phyloP scores from a whole-genome alignment of 2,888 invertebrate species.

The Cheilosia scutellata region DNA sequence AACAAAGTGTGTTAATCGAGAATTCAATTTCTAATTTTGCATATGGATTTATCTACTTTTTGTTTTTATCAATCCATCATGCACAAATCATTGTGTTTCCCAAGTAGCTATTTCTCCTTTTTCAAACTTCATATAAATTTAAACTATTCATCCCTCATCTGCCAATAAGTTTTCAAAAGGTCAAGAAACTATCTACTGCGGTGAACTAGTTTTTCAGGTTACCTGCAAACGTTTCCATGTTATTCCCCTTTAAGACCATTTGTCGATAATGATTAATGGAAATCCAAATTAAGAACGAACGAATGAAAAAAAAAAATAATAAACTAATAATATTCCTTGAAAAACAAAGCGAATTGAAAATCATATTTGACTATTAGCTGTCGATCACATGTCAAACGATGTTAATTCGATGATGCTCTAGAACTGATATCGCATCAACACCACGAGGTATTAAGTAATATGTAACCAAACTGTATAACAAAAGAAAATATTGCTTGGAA shows the following conservation, averaged over 20 bases:
- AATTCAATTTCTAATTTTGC: no score
- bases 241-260: constrained; percentile 1
- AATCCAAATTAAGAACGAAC: constrained; percentile 36
- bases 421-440: constrained; percentile 23
- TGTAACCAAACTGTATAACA: background rate
- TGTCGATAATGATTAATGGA: constrained; percentile 36
- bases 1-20: no score
- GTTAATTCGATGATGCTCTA: constrained; percentile 32
- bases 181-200: constrained; percentile 12
- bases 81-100: no score
- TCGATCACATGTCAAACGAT: constrained; percentile 47
- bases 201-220: constrained; percentile 1
- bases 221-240: background rate
- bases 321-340: constrained; percentile 34
- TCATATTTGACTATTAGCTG: constrained; percentile 35
- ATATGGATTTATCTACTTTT: no score
- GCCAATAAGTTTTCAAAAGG: background rate
- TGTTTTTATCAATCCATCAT: no score
- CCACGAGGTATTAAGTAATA: constrained; percentile 18
- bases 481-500: background rate
- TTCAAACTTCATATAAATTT: no score
- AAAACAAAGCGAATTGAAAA: constrained; percentile 32
- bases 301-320: constrained; percentile 2
- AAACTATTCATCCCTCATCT: no score
- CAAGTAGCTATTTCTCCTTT: no score